These are phyloP conservation scores for Rhamphomyia laevipes DNA, from an alignment of 2,888 invertebrate genomes.

Conservation along the genomic window DNA sequence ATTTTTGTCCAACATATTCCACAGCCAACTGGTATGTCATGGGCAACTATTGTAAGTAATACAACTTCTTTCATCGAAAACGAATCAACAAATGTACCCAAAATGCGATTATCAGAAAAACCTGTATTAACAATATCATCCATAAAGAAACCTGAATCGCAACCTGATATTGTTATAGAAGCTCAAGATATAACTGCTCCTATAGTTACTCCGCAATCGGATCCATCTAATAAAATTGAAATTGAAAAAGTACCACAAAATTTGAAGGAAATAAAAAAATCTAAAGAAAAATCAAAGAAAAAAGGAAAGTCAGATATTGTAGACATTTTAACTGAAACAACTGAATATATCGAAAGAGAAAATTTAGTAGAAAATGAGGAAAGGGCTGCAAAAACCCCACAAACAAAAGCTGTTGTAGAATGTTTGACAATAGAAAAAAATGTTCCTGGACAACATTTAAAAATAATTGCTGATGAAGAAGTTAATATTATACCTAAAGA, in stretches of 20 bases:
- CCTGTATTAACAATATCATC: too few species aligned
- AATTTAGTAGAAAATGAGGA: neutral
- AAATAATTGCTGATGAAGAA: neutral
- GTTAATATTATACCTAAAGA: neutral
- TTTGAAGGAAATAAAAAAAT: too few species aligned
- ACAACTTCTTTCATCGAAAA: neutral
- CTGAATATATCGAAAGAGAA: neutral
- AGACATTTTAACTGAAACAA: neutral
- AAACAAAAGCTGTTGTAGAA: too few species aligned
- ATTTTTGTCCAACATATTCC: neutral
- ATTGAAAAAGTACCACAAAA: too few species aligned
- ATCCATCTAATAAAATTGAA: neutral
- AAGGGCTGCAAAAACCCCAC: neutral
- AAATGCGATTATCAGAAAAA: neutral
- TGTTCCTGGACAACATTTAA: too few species aligned
- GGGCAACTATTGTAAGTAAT: conserved; percentile 10
- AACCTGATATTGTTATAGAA: too few species aligned
- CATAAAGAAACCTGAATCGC: neutral
- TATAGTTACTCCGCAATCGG: too few species aligned
- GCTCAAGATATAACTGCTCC: too few species aligned
- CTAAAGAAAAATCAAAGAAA: too few species aligned
- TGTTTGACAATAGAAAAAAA: too few species aligned
- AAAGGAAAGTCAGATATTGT: too few species aligned
- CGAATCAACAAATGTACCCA: neutral
- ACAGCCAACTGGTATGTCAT: conserved; percentile 2